These are phyloP conservation scores for Cerastis rubricosa DNA, from an alignment of 2,888 invertebrate species.

Conservation along the genomic window DNA sequence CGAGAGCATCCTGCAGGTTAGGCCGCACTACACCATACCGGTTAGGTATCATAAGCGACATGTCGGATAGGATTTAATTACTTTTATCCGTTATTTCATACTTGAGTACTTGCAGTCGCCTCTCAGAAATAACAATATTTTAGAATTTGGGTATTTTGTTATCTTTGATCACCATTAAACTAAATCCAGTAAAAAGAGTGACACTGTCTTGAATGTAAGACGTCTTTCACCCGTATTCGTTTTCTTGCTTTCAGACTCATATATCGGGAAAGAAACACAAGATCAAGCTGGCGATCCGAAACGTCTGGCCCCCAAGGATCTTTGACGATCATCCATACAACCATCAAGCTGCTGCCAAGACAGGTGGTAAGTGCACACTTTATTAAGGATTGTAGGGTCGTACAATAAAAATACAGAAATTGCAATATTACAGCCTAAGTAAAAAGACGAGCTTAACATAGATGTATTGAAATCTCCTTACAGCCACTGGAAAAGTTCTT, in stretches of 20 bases:
- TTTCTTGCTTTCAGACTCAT: slow-evolving; percentile 80
- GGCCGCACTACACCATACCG: not conserved
- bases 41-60: not conserved
- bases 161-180: not conserved
- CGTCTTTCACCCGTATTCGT: not conserved
- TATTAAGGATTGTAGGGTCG: not conserved
- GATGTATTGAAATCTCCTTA: slow-evolving; percentile 22
- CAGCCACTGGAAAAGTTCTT: slow-evolving; percentile 75
- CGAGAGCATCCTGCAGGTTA: slow-evolving; percentile 85
- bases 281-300: slow-evolving; percentile 76
- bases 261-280: slow-evolving; percentile 89
- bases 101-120: not conserved
- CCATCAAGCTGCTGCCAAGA: slow-evolving; percentile 26
- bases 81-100: not conserved
- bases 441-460: not conserved
- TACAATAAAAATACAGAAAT: not conserved
- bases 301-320: slow-evolving; percentile 81
- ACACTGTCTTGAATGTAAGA: not conserved
- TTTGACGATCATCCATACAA: slow-evolving; percentile 81
- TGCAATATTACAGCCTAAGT: not conserved
- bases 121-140: not conserved
- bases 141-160: not conserved
- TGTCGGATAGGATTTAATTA: not conserved
- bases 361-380: slow-evolving; percentile 36
- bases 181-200: not conserved